phyloP scores from a whole-genome alignment of 2,888 invertebrate genomes.

The Achlya flavicornis region DNA sequence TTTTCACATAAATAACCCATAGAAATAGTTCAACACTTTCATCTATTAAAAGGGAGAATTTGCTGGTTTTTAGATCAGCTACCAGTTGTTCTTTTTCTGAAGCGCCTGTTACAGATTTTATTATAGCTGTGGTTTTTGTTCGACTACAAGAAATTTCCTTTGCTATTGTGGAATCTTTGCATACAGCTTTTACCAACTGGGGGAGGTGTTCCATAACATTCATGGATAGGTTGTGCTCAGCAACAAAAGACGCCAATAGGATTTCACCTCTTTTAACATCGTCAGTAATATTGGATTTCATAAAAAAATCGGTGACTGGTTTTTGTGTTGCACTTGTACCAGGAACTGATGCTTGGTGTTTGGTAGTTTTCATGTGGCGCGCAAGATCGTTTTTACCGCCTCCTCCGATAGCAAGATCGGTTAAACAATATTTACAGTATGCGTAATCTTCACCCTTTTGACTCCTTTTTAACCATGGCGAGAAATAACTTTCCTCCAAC shows the following conservation, averaged over 20 bases:
- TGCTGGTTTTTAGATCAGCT: slow-evolving; percentile 18
- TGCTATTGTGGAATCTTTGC: slow-evolving; percentile 17
- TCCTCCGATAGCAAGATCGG: slow-evolving; percentile 19
- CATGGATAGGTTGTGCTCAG: slow-evolving; percentile 22
- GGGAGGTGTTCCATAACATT: slow-evolving; percentile 23
- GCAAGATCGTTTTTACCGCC: slow-evolving; percentile 11
- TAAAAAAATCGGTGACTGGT: slow-evolving; percentile 16
- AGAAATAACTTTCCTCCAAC: slow-evolving; percentile 19
- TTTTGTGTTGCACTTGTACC: slow-evolving; percentile 9
- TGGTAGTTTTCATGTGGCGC: slow-evolving; percentile 19
- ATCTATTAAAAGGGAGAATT: slow-evolving; percentile 28
- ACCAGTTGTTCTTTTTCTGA: slow-evolving; percentile 19
- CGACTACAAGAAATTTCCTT: slow-evolving; percentile 17
- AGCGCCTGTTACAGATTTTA: slow-evolving; percentile 23
- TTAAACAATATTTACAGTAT: slow-evolving; percentile 21
- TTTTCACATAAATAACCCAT: too few relatives aligned
- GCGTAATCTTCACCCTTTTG: slow-evolving; percentile 21
- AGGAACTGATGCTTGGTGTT: slow-evolving; percentile 19
- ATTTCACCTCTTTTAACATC: slow-evolving; percentile 19
- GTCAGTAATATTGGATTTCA: slow-evolving; percentile 8
- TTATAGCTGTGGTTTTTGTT: slow-evolving; percentile 25
- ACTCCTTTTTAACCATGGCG: slow-evolving; percentile 18
- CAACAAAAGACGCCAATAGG: slow-evolving; percentile 19
- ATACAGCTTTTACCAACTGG: slow-evolving; percentile 19
- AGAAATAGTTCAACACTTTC: too few relatives aligned